phyloP scores from a whole-genome alignment of 2,888 invertebrate species.

The Elegia similella region DNA sequence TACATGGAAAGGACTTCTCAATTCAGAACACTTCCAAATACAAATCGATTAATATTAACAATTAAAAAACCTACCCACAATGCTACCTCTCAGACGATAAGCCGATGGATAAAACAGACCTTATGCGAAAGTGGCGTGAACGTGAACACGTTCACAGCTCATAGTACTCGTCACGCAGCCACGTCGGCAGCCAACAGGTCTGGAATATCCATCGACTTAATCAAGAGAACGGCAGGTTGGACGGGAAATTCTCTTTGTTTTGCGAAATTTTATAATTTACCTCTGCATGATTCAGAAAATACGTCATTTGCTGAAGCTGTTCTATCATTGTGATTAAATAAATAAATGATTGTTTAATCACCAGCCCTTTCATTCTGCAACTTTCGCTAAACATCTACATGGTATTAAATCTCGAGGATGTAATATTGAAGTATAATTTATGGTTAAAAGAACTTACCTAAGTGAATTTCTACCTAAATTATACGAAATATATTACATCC shows the following conservation, averaged over 20 bases:
- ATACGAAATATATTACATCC: conserved; percentile 5
- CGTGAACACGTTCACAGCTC: conserved; percentile 15
- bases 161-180: conserved; percentile 22
- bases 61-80: conserved; percentile 16
- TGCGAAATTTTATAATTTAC: conserved; percentile 6
- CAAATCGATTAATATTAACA: conserved; percentile 14
- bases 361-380: not conserved
- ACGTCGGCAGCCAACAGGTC: conserved; percentile 19
- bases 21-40: not conserved
- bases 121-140: conserved; percentile 18
- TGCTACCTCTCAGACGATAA: conserved; percentile 12
- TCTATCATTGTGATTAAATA: not conserved
- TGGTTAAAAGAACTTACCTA: conserved; percentile 7
- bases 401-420: conserved; percentile 10
- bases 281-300: not conserved
- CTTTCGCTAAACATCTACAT: conserved; percentile 9
- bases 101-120: conserved; percentile 17
- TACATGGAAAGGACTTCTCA: conserved; percentile 10
- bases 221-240: conserved; percentile 10
- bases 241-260: not conserved
- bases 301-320: not conserved
- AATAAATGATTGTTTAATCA: not conserved
- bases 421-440: conserved; percentile 6
- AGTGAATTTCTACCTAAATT: conserved; percentile 8
- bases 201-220: conserved; percentile 9